Base-by-base conservation (phyloP, 2,888 invertebrate genomes). In the Ichneumoninae sp. region DNA sequence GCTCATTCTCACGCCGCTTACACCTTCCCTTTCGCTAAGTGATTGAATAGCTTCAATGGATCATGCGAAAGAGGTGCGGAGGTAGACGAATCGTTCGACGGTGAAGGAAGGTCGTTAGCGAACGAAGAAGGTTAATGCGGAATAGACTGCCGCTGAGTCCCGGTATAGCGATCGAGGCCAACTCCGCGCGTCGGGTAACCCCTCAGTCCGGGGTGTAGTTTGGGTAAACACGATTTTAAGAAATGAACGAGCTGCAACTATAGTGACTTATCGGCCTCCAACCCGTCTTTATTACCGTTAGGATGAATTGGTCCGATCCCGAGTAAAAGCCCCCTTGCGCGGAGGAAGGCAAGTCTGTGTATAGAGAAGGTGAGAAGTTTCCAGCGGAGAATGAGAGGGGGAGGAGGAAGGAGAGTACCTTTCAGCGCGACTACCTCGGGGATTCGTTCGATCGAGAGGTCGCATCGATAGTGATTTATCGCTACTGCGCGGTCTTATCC, bases 391-490 rank as follows among this genome's bases (percentile, higher is more conserved):
- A 16, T 40, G 26, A 62, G n/a, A 72, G 66, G 65, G 66, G 72
- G 68, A 54, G 62, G 76, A 69, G 60, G 54, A 69, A 40, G 80
- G 40, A 36, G 62, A 80, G 80, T 81, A 85, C 75, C 83, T 85
- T 85, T 86, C 85, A 82, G 82, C 80, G 82, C 76, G 81, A 80
- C 86, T 81, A 80, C 78, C 75, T 60, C 71, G 85, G 79, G 83
- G 85, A 89, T 88, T 86, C 87, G 84, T 86, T 87, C 86, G 88
- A 89, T 89, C 88, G 89, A 86, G 86, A 69, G 86, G 44, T 87
- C 87, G 89, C 89, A 89, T 89, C 89, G 87, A 86, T 87, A 79
- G 86, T 90, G 90, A 90, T 90, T 90, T 90, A 90, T 90, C 88
- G 89, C 85, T 84, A 83, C 85, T 16, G 44, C 88, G 78, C 68